phyloP scores from a whole-genome alignment of 92 coral and sea anemone genomes.

The Desmophyllum pertusum region DNA sequence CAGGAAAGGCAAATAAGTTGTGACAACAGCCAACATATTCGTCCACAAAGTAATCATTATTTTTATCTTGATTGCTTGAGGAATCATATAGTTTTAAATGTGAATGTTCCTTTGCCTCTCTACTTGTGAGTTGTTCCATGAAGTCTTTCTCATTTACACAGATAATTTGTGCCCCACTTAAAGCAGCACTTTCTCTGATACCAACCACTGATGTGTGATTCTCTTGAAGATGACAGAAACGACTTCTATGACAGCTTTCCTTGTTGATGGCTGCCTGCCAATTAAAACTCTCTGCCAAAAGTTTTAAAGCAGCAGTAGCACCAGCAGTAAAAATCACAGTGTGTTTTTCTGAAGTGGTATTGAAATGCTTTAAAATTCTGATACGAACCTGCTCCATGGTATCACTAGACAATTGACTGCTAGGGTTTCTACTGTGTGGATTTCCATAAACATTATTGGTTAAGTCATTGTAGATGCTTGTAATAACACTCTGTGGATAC shows the following conservation, averaged over 20 bases:
- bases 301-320: constrained; percentile 82
- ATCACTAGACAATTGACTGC: constrained; percentile 81
- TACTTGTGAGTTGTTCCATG: neutral
- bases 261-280: constrained; percentile 50
- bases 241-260: constrained; percentile 31
- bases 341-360: constrained; percentile 79
- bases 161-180: constrained; percentile 63
- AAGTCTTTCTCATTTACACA: constrained; percentile 71
- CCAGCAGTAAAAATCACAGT: constrained; percentile 90
- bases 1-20: constrained; percentile 89
- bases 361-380: constrained; percentile 77
- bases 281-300: constrained; percentile 83
- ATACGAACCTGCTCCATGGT: constrained; percentile 79
- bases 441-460: constrained; percentile 84
- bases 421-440: constrained; percentile 90
- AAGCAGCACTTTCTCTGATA: constrained; percentile 81
- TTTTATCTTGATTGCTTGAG: constrained; percentile 6
- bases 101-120: neutral
- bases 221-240: constrained; percentile 81
- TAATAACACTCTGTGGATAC: constrained; percentile 83
- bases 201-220: constrained; percentile 98
- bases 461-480: constrained; percentile 63
- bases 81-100: neutral
- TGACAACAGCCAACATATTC: constrained; percentile 19
- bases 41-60: neutral